These are phyloP conservation scores for Cyclina sinensis DNA, from an alignment of 1,140 invertebrate genomes.

Conservation along the genomic window DNA sequence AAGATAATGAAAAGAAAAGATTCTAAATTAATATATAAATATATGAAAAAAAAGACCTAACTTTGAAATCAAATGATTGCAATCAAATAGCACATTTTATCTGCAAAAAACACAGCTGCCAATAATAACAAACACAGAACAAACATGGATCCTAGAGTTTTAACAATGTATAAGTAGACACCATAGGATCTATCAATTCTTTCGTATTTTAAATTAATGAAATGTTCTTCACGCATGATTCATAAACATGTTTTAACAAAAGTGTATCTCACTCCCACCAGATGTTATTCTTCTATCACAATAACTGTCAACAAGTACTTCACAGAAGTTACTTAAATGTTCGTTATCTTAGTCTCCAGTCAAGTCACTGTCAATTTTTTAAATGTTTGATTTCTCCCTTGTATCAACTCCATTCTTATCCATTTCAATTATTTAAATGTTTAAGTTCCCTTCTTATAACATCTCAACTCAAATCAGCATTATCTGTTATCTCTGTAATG, in stretches of 20 bases:
- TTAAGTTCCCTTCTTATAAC: too few relatives aligned
- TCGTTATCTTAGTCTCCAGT: too few relatives aligned
- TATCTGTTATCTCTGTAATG: neutral
- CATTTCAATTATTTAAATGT: too few relatives aligned
- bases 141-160: neutral
- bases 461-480: too few relatives aligned
- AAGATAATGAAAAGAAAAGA: neutral
- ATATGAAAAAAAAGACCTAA: too few relatives aligned
- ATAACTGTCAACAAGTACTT: slow-evolving; percentile 5
- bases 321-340: slow-evolving; percentile 11
- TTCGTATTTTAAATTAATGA: neutral
- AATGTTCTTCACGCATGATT: neutral
- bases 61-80: neutral
- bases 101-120: slow-evolving; percentile 48
- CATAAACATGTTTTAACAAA: neutral
- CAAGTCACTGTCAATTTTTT: too few relatives aligned
- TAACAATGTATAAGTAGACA: neutral
- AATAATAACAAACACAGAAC: slow-evolving; percentile 38
- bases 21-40: neutral
- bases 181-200: neutral
- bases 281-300: slow-evolving; percentile 4
- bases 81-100: slow-evolving; percentile 45
- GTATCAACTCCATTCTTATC: too few relatives aligned
- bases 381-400: neutral
- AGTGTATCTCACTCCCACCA: neutral